phyloP scores from a whole-genome alignment of 2,888 invertebrate genomes.

The Oxytorus armatus region DNA sequence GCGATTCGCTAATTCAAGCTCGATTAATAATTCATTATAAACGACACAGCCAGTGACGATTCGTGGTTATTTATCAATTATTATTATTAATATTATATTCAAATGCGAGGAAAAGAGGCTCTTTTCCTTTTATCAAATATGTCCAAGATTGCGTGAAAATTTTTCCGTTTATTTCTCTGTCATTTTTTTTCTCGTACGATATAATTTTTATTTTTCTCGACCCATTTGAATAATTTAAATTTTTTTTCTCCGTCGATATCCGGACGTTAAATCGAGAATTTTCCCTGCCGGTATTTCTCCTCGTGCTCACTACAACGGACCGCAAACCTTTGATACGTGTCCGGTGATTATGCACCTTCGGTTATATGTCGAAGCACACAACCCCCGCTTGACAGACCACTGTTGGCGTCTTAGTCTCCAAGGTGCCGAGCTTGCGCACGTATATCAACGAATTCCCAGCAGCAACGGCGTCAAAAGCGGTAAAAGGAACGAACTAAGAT shows the following conservation, averaged over 20 bases:
- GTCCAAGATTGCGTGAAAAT: neutral
- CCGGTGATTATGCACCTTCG: constrained; percentile 50
- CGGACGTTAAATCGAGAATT: neutral
- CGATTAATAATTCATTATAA: constrained; percentile 64
- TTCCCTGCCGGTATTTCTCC: neutral
- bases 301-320: constrained; percentile 57
- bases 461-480: constrained; percentile 48
- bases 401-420: constrained; percentile 79
- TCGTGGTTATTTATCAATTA: constrained; percentile 9
- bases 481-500: constrained; percentile 55
- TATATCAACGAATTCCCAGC: constrained; percentile 63
- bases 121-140: neutral
- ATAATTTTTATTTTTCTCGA: no score
- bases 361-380: constrained; percentile 43
- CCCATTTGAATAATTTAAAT: no score
- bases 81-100: constrained; percentile 1
- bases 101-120: neutral
- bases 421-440: constrained; percentile 80
- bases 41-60: constrained; percentile 72
- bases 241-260: neutral
- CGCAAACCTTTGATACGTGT: constrained; percentile 75
- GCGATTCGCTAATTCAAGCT: constrained; percentile 69
- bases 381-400: neutral
- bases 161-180: neutral
- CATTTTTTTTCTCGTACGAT: neutral